A percentile compares a stretch with the other conserved stretches of the same genome.
phyloP scores from a whole-genome alignment of 2,888 invertebrate species.

The Caenorhabditis sp. region DNA sequence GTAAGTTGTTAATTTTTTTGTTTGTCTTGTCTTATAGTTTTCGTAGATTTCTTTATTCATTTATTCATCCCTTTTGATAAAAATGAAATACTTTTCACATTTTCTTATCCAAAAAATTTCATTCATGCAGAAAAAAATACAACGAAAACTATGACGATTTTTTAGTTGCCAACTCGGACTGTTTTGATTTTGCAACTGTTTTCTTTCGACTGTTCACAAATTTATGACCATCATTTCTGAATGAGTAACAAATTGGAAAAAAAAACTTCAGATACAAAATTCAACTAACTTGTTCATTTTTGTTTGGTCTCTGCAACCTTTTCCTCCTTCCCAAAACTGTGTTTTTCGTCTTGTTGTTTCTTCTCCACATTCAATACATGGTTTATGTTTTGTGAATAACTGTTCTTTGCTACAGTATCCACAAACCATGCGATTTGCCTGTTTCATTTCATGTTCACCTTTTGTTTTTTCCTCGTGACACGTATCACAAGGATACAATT shows the following conservation, averaged over 20 bases:
- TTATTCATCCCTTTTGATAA: neutral
- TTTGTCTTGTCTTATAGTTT: neutral
- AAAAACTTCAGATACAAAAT: neutral
- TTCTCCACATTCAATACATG: slow-evolving; percentile 35
- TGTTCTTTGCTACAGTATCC: slow-evolving; percentile 74
- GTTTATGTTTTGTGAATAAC: slow-evolving; percentile 61
- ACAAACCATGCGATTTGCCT: slow-evolving; percentile 73
- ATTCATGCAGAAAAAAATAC: too few species aligned
- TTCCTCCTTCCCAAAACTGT: slow-evolving; percentile 73
- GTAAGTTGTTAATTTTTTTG: neutral
- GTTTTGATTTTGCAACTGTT: slow-evolving; percentile 4
- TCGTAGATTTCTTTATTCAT: neutral
- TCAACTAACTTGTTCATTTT: slow-evolving; percentile 73
- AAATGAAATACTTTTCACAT: neutral
- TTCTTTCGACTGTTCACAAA: slow-evolving; percentile 8
- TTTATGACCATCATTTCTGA: slow-evolving; percentile 9
- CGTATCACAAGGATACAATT: slow-evolving; percentile 27
- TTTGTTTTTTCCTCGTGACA: slow-evolving; percentile 22
- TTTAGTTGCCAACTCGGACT: neutral
- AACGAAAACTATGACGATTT: neutral
- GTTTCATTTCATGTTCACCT: slow-evolving; percentile 33
- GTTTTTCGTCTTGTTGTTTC: slow-evolving; percentile 45
- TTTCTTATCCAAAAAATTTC: neutral
- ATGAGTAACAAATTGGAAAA: neutral
- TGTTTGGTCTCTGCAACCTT: slow-evolving; percentile 73